Conservation (phyloP, 2,113 vertebrate genomes). For the Ammospiza caudacuta region DNA sequence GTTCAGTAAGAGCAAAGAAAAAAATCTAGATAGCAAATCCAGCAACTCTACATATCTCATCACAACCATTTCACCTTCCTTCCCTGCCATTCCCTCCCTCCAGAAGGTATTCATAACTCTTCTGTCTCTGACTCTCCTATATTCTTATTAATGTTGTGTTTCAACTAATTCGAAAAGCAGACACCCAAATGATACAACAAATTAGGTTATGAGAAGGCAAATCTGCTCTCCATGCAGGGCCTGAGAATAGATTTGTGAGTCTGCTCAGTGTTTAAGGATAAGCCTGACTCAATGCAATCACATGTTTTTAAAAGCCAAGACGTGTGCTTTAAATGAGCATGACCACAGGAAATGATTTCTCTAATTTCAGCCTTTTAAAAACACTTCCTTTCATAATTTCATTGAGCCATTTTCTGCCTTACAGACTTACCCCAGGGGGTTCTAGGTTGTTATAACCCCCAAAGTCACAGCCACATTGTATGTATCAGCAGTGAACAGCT, state of each 20-base stretch:
- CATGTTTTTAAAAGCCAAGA: not conserved
- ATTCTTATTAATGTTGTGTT: not conserved
- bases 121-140: not conserved
- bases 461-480: not conserved
- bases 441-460: not conserved
- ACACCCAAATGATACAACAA: constrained; percentile 4
- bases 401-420: not conserved
- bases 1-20: not conserved
- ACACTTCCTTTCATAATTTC: not conserved
- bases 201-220: not conserved
- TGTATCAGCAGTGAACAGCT: not conserved
- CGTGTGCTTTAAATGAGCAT: not conserved
- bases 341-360: not conserved
- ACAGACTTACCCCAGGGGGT: not conserved
- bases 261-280: not conserved
- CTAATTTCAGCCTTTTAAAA: not conserved
- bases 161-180: constrained; percentile 26
- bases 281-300: not conserved
- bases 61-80: not conserved
- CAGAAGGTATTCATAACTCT: not conserved
- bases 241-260: not conserved
- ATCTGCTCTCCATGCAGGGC: not conserved
- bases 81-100: not conserved
- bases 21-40: not conserved
- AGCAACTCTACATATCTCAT: not conserved